Conservation (phyloP, 2,888 invertebrate genomes). For the Ochropacha duplaris region DNA sequence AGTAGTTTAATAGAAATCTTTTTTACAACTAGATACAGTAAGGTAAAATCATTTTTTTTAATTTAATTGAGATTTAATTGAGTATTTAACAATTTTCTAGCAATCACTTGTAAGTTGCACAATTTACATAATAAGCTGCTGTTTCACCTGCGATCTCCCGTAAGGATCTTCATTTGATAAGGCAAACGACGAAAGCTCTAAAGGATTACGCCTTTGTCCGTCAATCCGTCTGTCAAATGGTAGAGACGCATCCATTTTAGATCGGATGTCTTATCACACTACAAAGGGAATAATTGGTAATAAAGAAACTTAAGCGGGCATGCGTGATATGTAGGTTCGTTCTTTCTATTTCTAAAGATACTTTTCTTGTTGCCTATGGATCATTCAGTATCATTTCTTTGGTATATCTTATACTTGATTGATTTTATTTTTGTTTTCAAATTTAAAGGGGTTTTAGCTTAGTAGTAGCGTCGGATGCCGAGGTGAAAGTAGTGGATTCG, state of each 20-base stretch:
- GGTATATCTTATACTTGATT: neutral
- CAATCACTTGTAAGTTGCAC: neutral
- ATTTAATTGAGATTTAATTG: too few relatives aligned
- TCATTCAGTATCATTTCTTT: neutral
- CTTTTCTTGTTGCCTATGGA: neutral
- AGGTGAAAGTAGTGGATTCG: too few relatives aligned
- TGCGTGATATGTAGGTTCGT: neutral
- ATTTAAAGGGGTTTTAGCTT: too few relatives aligned
- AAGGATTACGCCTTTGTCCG: conserved; percentile 1
- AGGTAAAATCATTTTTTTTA: too few relatives aligned
- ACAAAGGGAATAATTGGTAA: neutral
- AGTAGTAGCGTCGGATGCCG: too few relatives aligned
- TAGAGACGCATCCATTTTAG: neutral
- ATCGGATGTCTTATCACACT: neutral
- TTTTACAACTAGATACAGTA: too few relatives aligned
- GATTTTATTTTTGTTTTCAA: too few relatives aligned
- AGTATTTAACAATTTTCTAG: neutral
- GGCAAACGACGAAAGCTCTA: neutral
- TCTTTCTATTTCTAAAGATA: neutral
- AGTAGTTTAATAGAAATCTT: too few relatives aligned
- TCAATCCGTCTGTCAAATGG: neutral
- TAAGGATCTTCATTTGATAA: neutral
- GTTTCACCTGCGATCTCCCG: neutral
- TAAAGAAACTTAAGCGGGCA: neutral
- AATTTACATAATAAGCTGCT: neutral